These are phyloP conservation scores for Eumacrocentrus americanus DNA, from an alignment of 2,888 invertebrate genomes.

Conservation along the genomic window DNA sequence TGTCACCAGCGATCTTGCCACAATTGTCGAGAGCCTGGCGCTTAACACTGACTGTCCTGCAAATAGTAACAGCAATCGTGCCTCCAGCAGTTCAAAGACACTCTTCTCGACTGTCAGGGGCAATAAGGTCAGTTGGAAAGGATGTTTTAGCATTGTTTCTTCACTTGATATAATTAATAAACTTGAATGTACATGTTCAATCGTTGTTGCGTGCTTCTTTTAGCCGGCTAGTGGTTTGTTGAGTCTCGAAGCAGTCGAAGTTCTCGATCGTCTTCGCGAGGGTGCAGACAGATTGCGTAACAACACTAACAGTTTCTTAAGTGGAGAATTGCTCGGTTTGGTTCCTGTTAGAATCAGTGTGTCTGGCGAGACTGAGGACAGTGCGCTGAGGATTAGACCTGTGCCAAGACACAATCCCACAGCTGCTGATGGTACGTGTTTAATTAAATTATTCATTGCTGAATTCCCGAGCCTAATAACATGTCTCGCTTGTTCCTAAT, in stretches of 20 bases:
- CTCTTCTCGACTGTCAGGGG: slow-evolving; percentile 54
- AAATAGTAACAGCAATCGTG: slow-evolving; percentile 67
- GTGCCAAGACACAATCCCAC: slow-evolving; percentile 52
- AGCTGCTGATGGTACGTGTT: slow-evolving; percentile 50
- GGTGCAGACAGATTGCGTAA: slow-evolving; percentile 76
- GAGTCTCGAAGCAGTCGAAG: slow-evolving; percentile 67
- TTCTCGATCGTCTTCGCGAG: slow-evolving; percentile 72
- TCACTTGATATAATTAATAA: neutral
- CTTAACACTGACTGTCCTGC: slow-evolving; percentile 66
- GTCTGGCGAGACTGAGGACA: slow-evolving; percentile 55
- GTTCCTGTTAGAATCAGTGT: slow-evolving; percentile 64
- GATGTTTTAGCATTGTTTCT: neutral
- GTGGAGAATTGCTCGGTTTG: slow-evolving; percentile 71
- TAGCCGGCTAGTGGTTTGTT: slow-evolving; percentile 51
- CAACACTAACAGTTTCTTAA: slow-evolving; percentile 79
- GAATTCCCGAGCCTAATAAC: neutral
- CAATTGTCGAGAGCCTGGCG: slow-evolving; percentile 83
- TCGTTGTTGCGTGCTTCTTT: slow-evolving; percentile 22
- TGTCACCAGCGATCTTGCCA: slow-evolving; percentile 76
- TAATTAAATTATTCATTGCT: neutral
- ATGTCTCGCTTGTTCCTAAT: no score
- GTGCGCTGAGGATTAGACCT: slow-evolving; percentile 55
- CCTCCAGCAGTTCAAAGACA: slow-evolving; percentile 57
- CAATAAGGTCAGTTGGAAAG: slow-evolving; percentile 56
- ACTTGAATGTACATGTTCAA: neutral